phyloP scores from a whole-genome alignment of 2,888 invertebrate species.

The Brenthis daphne region DNA sequence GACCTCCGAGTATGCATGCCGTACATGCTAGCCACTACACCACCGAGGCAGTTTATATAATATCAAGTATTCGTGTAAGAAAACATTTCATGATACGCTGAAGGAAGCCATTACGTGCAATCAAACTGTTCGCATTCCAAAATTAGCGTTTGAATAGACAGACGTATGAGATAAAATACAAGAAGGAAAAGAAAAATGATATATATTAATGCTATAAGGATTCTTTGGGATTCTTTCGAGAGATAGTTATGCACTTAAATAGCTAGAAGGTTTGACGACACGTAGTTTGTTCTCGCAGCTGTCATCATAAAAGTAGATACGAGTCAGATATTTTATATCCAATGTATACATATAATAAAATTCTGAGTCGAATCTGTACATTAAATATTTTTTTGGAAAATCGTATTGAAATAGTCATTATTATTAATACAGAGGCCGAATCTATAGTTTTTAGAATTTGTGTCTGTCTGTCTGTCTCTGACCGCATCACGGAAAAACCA shows the following conservation, averaged over 20 bases:
- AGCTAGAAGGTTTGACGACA: constrained; percentile 8
- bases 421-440: too few species aligned
- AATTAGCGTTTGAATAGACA: not conserved
- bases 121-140: not conserved
- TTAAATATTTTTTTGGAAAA: too few species aligned
- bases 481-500: too few species aligned
- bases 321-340: not conserved
- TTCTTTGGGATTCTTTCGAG: not conserved
- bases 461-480: too few species aligned
- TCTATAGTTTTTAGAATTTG: too few species aligned
- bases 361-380: too few species aligned
- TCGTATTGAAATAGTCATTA: too few species aligned
- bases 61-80: not conserved
- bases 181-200: not conserved
- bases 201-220: constrained; percentile 11
- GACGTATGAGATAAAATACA: constrained; percentile 1
- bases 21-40: too few species aligned
- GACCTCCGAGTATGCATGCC: too few species aligned
- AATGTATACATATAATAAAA: too few species aligned
- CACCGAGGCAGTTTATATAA: too few species aligned
- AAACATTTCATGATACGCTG: not conserved
- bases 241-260: constrained; percentile 10
- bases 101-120: not conserved
- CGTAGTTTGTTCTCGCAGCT: constrained; percentile 15
- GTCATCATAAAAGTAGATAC: constrained; percentile 11